Percentiles rank a stretch among this genome's conserved stretches.
Evolutionary conservation across 2,888 invertebrate species (phyloP).

Genomic region (Noctua janthina): DNA sequence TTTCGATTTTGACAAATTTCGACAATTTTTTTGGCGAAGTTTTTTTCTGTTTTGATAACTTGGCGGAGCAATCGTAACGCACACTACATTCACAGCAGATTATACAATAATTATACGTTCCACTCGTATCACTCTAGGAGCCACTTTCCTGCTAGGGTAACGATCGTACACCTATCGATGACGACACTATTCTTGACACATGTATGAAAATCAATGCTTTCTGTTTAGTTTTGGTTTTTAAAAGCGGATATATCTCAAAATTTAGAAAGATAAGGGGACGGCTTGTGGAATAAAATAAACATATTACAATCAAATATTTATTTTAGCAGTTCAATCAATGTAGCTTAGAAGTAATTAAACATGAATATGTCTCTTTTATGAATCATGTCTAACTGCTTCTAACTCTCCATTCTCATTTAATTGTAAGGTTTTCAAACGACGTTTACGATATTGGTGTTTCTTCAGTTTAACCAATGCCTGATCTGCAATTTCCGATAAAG

Average conservation of each 20-base stretch:
- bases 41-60: too few species aligned
- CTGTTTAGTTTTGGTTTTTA: not conserved
- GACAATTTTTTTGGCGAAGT: too few species aligned
- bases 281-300: not conserved
- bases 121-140: too few species aligned
- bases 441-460: slow-evolving; percentile 62
- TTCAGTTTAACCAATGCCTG: slow-evolving; percentile 67
- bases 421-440: slow-evolving; percentile 76
- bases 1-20: too few species aligned
- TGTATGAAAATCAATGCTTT: not conserved
- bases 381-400: slow-evolving; percentile 65
- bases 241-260: not conserved
- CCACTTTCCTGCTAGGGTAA: too few species aligned
- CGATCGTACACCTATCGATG: too few species aligned
- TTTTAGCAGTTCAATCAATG: slow-evolving; percentile 8
- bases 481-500: slow-evolving; percentile 73
- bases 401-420: slow-evolving; percentile 75
- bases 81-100: too few species aligned
- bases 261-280: not conserved
- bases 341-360: not conserved
- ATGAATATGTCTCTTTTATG: not conserved
- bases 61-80: too few species aligned
- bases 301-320: slow-evolving; percentile 5
- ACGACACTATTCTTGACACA: too few species aligned
- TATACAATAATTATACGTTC: too few species aligned